Evolutionary conservation across 2,797 vertebrate species (phyloP), one percentile per base, ranked within the genome.

Genomic region (Taenioides sp.): DNA sequence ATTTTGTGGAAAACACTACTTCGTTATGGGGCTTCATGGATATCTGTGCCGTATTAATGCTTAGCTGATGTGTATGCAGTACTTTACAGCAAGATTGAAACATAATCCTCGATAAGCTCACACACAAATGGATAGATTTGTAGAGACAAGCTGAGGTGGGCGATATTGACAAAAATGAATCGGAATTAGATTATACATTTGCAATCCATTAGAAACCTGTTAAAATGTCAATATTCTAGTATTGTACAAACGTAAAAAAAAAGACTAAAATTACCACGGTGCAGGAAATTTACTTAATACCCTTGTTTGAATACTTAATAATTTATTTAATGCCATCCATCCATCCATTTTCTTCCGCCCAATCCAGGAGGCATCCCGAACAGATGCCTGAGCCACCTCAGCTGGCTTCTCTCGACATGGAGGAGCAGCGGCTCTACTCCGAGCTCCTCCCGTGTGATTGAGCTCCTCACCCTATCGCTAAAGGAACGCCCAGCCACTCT

Each of bases 21-120:
- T 4, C 43, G 67, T 28, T 74, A 62, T 75, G 63, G 50, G 74
- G 50, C 16, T 67, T 34, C 66, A 62, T 72, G 1, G 0, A 74
- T 70, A 74, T 74, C 64, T 75, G 72, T 82, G 78, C 73, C 70
- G 76, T 80, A 65, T 86, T 86, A 80, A 67, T 73, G 71, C 72
- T 10, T 86, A 82, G 86, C 81, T 79, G 78, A 84, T 84, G 62
- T 16, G 31, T 74, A 81, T 47, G 43, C 43, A 47, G 43, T 47
- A 47, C 31, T 87, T 85, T 82, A 86, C 79, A 84, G 37, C 62
- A 72, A 81, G 74, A 84, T 87, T 83, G 75, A 66, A 77, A 76
- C 23, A 31, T 78, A 73, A 83, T 83, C 47, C 75, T 81, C 67
- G 60, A 54, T 75, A 76, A 76, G 80, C 60, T 9, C 65, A 27